Evolutionary conservation across 2,888 invertebrate species (phyloP).

Genomic region (Cheilosia grossa): DNA sequence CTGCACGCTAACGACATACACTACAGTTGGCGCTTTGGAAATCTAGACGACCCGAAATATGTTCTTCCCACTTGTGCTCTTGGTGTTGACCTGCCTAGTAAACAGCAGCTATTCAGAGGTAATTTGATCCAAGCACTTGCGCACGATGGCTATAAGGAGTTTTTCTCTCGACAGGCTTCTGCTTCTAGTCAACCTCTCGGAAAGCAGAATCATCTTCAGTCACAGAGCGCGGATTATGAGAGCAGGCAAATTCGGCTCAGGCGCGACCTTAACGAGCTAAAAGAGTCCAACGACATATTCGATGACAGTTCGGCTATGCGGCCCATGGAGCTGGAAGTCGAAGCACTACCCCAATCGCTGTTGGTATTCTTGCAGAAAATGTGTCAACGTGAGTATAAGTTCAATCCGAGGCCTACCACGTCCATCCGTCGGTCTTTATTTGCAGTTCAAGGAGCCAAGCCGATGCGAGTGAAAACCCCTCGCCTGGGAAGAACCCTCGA

Average conservation of each 20-base stretch:
- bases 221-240: constrained; percentile 43
- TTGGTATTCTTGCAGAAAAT: constrained; percentile 65
- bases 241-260: constrained; percentile 55
- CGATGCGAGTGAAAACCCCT: constrained; percentile 82
- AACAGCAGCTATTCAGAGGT: constrained; percentile 62
- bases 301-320: constrained; percentile 61
- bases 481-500: constrained; percentile 84
- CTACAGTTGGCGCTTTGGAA: not conserved
- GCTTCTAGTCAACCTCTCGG: constrained; percentile 35
- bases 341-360: constrained; percentile 49
- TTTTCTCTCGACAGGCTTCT: constrained; percentile 35
- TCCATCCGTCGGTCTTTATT: not conserved
- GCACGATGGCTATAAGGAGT: not conserved
- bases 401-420: too few species aligned
- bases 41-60: constrained; percentile 36
- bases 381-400: constrained; percentile 58
- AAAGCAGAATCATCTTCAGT: constrained; percentile 40
- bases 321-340: constrained; percentile 60
- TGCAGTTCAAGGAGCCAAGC: constrained; percentile 80
- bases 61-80: constrained; percentile 67
- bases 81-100: constrained; percentile 63
- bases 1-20: constrained; percentile 29
- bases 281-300: constrained; percentile 58
- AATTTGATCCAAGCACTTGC: not conserved
- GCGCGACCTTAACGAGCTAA: constrained; percentile 56